Conservation (phyloP, 2,113 vertebrate species). For the Psilopsiagon aurifrons region DNA sequence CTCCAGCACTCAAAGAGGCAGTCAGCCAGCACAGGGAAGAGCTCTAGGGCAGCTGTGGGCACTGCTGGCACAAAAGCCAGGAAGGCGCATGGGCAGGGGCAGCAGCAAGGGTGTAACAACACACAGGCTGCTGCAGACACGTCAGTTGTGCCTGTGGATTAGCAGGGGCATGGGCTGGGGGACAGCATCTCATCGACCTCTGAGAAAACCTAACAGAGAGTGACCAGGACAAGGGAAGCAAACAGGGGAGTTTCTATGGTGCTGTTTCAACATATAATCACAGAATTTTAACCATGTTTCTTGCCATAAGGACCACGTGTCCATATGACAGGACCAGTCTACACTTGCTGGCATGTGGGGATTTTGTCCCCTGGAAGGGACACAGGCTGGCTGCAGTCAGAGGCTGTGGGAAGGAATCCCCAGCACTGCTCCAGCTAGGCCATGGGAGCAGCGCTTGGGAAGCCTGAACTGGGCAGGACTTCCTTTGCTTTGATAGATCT, state of each 20-base stretch:
- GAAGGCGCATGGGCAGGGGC: background rate
- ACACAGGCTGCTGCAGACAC: rapidly evolving
- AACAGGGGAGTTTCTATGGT: background rate
- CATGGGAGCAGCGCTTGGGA: background rate
- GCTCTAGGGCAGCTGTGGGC: too few species aligned
- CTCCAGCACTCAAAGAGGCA: background rate
- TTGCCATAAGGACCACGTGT: background rate
- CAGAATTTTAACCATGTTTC: background rate
- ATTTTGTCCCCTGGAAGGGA: background rate
- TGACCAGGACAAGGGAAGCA: background rate
- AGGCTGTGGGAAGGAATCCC: background rate
- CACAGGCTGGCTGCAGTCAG: background rate
- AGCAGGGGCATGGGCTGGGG: background rate
- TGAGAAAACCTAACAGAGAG: background rate
- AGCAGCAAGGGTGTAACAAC: background rate
- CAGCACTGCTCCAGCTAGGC: too few species aligned
- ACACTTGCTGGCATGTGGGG: background rate
- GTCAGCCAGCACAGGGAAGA: rapidly evolving
- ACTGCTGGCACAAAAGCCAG: rapidly evolving
- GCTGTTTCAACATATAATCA: rapidly evolving
- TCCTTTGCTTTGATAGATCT: background rate
- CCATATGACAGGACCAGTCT: rapidly evolving
- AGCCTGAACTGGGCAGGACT: background rate
- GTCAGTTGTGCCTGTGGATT: rapidly evolving
- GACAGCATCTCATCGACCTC: background rate